These are phyloP conservation scores for Dryas iulia DNA, from an alignment of 1,140 invertebrate genomes.

Conservation along the genomic window DNA sequence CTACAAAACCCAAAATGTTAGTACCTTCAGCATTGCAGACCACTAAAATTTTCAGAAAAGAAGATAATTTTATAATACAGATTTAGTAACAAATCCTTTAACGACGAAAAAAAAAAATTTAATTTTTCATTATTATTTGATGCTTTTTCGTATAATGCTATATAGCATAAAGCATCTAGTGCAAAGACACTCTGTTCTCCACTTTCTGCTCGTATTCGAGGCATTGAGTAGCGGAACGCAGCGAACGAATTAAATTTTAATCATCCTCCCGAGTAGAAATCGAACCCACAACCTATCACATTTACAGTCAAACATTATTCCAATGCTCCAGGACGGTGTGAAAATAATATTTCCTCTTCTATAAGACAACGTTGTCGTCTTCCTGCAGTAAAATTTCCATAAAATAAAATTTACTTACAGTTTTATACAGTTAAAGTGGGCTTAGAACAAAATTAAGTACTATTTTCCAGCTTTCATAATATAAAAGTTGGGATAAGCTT, in stretches of 20 bases:
- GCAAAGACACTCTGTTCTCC: no score
- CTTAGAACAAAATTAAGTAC: neutral
- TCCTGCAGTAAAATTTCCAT: neutral
- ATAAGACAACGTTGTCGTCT: neutral
- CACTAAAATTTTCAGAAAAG: no score
- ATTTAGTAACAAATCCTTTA: no score
- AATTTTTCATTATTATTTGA: no score
- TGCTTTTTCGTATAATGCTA: no score
- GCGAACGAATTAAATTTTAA: neutral
- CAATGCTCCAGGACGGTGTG: neutral
- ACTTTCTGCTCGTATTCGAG: neutral
- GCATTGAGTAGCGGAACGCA: neutral
- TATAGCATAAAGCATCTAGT: no score
- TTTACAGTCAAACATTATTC: neutral
- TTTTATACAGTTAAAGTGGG: constrained; percentile 2
- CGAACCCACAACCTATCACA: neutral
- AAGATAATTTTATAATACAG: no score
- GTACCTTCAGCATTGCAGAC: no score
- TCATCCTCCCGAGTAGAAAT: neutral
- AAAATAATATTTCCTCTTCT: no score
- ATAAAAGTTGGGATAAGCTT: neutral
- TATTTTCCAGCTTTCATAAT: neutral
- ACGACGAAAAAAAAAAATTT: no score
- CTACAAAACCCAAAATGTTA: no score
- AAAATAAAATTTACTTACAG: neutral